Base-by-base conservation (phyloP, 2,888 invertebrate species). In the Merodon equestris region DNA sequence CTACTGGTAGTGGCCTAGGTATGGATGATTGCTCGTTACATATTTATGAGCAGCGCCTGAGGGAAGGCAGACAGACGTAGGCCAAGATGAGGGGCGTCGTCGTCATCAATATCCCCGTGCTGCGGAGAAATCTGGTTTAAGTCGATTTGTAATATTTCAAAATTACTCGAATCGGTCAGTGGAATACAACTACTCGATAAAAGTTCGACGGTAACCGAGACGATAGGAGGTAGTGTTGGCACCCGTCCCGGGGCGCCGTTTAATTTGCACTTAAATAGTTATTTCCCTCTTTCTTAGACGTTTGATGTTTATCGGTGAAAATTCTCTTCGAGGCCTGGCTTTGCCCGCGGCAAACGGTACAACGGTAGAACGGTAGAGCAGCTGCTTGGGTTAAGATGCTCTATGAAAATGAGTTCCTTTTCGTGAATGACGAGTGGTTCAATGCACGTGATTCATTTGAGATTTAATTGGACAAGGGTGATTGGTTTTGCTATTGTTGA, bases 111-210 rank as follows among this genome's bases (percentile, higher is more conserved):
- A 27, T 27, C 27, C 48, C 17, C 58, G 45, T 12, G 44, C 61
- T 40, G 38, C 38, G 54, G 47, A 50, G 44, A 58, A 40, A 70
- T 54, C 63, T 15, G 61, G 58, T 60, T 58, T 13, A 71, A 64
- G 45, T 71, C 50, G 54, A 66, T 66, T 64, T 56, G 36, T 51
- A 71, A 54, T 14, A 17, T 15, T 66, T 56, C 1, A 60, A 76
- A n/a, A 61, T 76, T 76, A 40, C 63, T 70, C 53, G 17, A 76
- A 57, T 75, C 57, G 61, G 56, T 68, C 74, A 42, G 18, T 9
- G n/a, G 34, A 38, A 19, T 38, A 40, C 47, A 5, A 2, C 3
- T 27, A 7, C 27, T n/a, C n/a, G n/a, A n/a, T n/a, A n/a, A n/a
- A n/a, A n/a, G n/a, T n/a, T n/a, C n/a, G n/a, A n/a, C n/a, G n/a